A percentile compares a stretch with the other conserved stretches of the same genome.
These are phyloP conservation scores for Melanaphis sacchari DNA, from an alignment of 1,140 invertebrate species.

Conservation along the genomic window DNA sequence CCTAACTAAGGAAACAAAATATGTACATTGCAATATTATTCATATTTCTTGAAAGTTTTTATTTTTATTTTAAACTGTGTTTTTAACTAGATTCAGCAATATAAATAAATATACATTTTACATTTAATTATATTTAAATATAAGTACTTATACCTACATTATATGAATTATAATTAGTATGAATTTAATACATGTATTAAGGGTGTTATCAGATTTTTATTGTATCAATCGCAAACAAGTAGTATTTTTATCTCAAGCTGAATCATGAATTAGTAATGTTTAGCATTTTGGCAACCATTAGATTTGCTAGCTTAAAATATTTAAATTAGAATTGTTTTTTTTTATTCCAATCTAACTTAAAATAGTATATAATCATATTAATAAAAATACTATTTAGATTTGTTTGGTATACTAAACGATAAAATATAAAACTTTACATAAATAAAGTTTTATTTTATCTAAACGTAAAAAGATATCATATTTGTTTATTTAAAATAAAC, in stretches of 20 bases:
- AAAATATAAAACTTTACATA: background rate
- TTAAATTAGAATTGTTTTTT: background rate
- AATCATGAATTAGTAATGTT: background rate
- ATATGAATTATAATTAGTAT: background rate
- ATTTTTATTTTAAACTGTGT: background rate
- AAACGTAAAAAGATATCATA: background rate
- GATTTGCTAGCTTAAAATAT: too few relatives aligned
- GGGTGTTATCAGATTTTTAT: background rate
- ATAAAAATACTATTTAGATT: background rate
- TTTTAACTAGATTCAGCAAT: background rate
- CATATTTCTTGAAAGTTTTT: background rate
- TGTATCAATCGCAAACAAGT: background rate
- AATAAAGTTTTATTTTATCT: background rate
- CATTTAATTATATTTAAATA: background rate
- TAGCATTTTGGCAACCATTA: background rate
- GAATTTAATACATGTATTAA: background rate
- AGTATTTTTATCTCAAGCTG: background rate
- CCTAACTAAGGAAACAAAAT: background rate
- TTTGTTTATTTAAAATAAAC: background rate
- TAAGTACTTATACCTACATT: background rate
- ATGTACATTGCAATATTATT: background rate
- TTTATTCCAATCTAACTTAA: background rate
- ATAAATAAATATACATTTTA: background rate
- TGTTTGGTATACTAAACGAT: background rate
- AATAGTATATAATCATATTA: background rate